Percentiles rank a stretch among this genome's conserved stretches.
Evolutionary conservation across 2,888 invertebrate genomes (phyloP).

Genomic region (Cetonia aurata): DNA sequence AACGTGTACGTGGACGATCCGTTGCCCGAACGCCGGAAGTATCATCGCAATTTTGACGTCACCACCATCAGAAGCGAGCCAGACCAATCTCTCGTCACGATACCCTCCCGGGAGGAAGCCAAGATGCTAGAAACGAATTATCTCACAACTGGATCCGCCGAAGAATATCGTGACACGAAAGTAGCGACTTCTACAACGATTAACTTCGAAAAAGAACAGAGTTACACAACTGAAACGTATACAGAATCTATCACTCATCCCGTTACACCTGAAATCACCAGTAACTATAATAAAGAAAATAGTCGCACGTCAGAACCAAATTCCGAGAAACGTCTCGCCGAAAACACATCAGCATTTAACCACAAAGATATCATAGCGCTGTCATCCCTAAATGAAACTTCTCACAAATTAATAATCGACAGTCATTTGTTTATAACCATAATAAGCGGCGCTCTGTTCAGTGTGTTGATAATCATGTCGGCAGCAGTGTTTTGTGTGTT

Average conservation of each 20-base stretch:
- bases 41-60: not conserved
- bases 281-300: not conserved
- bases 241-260: not conserved
- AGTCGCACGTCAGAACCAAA: not conserved
- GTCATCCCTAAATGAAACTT: constrained; percentile 3
- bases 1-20: not conserved
- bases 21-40: not conserved
- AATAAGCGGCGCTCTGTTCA: constrained; percentile 68
- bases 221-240: constrained; percentile 2
- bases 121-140: constrained; percentile 1
- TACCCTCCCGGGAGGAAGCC: not conserved
- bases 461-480: constrained; percentile 69
- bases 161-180: not conserved
- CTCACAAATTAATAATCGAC: constrained; percentile 27
- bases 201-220: not conserved
- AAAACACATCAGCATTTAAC: not conserved
- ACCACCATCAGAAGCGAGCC: not conserved
- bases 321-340: no score
- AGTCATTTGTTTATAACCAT: constrained; percentile 38
- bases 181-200: not conserved
- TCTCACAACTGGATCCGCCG: not conserved
- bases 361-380: not conserved
- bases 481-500: constrained; percentile 69
- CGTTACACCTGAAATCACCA: not conserved
- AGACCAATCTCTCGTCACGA: not conserved